phyloP scores from a whole-genome alignment of 2,888 invertebrate species.

The Bombyx huttoni region DNA sequence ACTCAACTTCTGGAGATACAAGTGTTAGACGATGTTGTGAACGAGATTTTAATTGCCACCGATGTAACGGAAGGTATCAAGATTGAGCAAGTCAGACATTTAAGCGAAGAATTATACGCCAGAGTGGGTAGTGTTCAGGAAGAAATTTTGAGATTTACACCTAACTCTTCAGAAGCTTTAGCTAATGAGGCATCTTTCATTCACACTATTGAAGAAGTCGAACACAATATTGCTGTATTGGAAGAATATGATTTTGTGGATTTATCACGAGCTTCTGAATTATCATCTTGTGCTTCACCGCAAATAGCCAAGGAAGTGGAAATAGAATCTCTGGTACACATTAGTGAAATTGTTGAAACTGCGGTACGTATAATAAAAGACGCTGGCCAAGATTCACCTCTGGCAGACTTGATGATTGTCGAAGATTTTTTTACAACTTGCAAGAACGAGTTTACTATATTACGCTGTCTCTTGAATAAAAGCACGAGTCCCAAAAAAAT shows the following conservation, averaged over 20 bases:
- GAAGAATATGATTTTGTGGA: conserved; percentile 51
- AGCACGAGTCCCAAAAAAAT: conserved; percentile 39
- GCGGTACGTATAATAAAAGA: conserved; percentile 38
- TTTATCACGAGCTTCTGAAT: conserved; percentile 36
- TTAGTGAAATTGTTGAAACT: conserved; percentile 36
- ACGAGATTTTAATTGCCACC: conserved; percentile 33
- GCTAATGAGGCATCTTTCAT: conserved; percentile 42
- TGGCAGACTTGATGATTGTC: conserved; percentile 34
- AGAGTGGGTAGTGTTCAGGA: conserved; percentile 40
- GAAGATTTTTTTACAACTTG: conserved; percentile 45
- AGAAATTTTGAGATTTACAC: conserved; percentile 37
- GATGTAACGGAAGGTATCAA: conserved; percentile 34
- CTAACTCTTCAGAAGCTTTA: conserved; percentile 22
- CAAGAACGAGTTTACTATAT: conserved; percentile 40
- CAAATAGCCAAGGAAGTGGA: conserved; percentile 34
- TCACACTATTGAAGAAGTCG: conserved; percentile 41
- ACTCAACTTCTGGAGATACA: conserved; percentile 15
- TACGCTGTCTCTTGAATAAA: conserved; percentile 37
- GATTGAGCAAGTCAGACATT: conserved; percentile 33
- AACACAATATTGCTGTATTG: conserved; percentile 45
- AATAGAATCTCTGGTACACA: conserved; percentile 33
- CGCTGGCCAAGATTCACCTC: conserved; percentile 23
- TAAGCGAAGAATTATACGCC: conserved; percentile 41
- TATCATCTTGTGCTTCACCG: conserved; percentile 26
- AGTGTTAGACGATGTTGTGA: conserved; percentile 25